A percentile compares a stretch with the other conserved stretches of the same genome.
Conservation (phyloP, 2,888 invertebrate species). For the Monochamus alternatus region DNA sequence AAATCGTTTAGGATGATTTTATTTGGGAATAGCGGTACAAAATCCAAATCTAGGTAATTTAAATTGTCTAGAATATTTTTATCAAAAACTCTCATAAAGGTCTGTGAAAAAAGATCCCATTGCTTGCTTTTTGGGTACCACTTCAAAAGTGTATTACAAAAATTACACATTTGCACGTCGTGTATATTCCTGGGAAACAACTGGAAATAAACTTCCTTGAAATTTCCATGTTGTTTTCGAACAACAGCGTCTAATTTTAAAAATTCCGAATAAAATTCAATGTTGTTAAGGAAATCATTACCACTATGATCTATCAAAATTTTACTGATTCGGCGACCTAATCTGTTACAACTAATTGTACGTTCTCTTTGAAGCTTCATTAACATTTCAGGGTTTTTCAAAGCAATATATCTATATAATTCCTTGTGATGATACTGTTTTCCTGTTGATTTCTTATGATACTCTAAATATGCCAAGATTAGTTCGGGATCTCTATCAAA, state of each 20-base stretch:
- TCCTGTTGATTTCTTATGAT: conserved; percentile 37
- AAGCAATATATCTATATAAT: conserved; percentile 46
- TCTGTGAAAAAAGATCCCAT: conserved; percentile 33
- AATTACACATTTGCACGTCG: conserved; percentile 26
- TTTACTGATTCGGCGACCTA: conserved; percentile 50
- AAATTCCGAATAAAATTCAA: conserved; percentile 32
- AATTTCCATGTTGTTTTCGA: conserved; percentile 43
- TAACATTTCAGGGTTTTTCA: conserved; percentile 47
- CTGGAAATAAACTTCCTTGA: conserved; percentile 41
- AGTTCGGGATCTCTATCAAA: conserved; percentile 46
- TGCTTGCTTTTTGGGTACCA: conserved; percentile 49
- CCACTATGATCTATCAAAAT: conserved; percentile 40
- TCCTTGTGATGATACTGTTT: conserved; percentile 38
- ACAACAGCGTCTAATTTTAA: conserved; percentile 42
- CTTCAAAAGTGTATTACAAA: conserved; percentile 27
- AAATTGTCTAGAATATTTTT: conserved; percentile 38
- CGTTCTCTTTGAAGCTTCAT: conserved; percentile 41
- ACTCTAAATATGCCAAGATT: conserved; percentile 47
- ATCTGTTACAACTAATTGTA: conserved; percentile 5
- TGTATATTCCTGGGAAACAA: conserved; percentile 42
- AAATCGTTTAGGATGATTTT: conserved; percentile 44
- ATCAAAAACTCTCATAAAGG: conserved; percentile 44
- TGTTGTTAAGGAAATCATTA: conserved; percentile 45
- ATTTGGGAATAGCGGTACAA: conserved; percentile 38
- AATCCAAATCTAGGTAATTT: conserved; percentile 1